Conservation (phyloP, 2,888 invertebrate species). For the Calephelis perditalis region DNA sequence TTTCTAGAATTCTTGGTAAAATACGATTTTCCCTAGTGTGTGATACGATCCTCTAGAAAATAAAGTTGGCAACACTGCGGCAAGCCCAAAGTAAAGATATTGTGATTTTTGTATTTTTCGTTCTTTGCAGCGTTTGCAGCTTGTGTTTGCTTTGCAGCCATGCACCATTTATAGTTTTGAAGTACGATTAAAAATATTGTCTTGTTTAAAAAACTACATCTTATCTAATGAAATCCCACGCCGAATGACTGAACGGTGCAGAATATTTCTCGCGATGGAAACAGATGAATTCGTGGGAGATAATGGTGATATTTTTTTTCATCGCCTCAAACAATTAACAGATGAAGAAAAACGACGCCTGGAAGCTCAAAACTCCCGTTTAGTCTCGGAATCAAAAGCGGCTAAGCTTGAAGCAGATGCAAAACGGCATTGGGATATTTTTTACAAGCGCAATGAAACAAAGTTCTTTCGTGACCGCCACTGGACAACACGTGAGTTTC, state of each 20-base stretch:
- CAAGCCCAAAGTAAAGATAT: too few species aligned
- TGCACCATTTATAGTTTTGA: too few species aligned
- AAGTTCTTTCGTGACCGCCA: slow-evolving; percentile 97
- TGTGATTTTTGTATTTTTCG: too few species aligned
- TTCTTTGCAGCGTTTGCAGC: too few species aligned
- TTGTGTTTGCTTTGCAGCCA: too few species aligned
- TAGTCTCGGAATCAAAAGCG: slow-evolving; percentile 83
- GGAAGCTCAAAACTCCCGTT: slow-evolving; percentile 79
- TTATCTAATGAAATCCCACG: background rate
- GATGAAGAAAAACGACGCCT: slow-evolving; percentile 80
- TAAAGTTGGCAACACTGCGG: too few species aligned
- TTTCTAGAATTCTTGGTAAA: too few species aligned
- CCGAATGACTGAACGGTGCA: background rate
- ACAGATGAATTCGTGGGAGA: slow-evolving; percentile 44
- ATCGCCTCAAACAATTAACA: slow-evolving; percentile 72
- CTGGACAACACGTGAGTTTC: slow-evolving; percentile 97
- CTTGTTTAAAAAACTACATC: background rate
- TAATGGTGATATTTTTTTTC: slow-evolving; percentile 49
- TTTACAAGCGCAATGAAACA: slow-evolving; percentile 96
- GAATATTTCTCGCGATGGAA: slow-evolving; percentile 45
- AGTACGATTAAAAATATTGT: background rate
- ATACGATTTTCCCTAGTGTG: too few species aligned
- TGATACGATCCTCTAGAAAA: too few species aligned
- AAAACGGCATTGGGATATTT: slow-evolving; percentile 95
- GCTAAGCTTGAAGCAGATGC: slow-evolving; percentile 88